Conservation (phyloP, 2,888 invertebrate genomes). For the Mesochorus sp. region DNA sequence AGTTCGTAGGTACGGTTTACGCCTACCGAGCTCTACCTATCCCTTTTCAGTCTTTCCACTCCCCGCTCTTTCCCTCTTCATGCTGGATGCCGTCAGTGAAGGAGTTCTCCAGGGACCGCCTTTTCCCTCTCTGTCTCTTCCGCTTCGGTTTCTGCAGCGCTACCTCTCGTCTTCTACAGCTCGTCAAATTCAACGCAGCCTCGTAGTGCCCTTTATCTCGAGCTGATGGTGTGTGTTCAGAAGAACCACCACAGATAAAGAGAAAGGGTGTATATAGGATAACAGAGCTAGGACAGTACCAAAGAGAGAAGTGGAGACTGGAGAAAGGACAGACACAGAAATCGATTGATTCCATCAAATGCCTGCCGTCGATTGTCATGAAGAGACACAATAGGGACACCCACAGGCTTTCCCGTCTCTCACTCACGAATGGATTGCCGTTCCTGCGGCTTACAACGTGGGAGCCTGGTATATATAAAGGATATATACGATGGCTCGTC, state of each 20-base stretch:
- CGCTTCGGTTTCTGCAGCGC: conserved; percentile 32
- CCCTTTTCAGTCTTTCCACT: conserved; percentile 21
- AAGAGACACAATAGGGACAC: conserved; percentile 75
- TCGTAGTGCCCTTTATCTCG: conserved; percentile 60
- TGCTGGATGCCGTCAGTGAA: conserved; percentile 41
- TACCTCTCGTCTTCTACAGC: conserved; percentile 38
- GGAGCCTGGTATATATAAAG: conserved; percentile 6
- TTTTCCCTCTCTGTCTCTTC: conserved; percentile 34
- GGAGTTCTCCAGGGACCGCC: conserved; percentile 71
- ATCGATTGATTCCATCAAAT: conserved; percentile 80
- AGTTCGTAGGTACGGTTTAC: conserved; percentile 72
- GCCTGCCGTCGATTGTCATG: conserved; percentile 78
- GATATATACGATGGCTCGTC: conserved; percentile 41
- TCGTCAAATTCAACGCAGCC: conserved; percentile 45
- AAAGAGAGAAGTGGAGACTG: conserved; percentile 1
- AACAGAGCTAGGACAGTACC: not conserved
- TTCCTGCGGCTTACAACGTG: conserved; percentile 48
- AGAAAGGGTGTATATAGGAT: conserved; percentile 2
- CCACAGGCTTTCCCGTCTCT: conserved; percentile 42
- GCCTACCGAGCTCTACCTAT: conserved; percentile 54
- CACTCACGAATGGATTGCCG: conserved; percentile 46
- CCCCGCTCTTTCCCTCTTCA: conserved; percentile 22
- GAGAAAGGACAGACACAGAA: conserved; percentile 66
- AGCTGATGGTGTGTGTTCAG: conserved; percentile 67
- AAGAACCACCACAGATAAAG: conserved; percentile 67